Evolutionary conservation across 2,113 vertebrate species (phyloP).

Genomic region (Dromiciops gliroides): DNA sequence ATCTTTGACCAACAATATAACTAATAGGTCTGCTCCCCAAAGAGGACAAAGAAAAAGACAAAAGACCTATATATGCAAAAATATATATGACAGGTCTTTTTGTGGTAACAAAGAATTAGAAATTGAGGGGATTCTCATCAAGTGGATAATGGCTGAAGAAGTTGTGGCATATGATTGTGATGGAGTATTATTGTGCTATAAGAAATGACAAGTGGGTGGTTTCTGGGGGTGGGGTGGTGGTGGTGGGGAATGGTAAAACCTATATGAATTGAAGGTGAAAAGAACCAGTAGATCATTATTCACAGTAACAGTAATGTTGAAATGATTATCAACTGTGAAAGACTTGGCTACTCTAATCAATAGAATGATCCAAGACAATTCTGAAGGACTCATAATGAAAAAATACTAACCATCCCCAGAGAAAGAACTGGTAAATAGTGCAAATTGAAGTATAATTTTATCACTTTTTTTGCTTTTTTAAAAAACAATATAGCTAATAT

Average conservation of each 20-base stretch:
- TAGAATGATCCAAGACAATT: background rate
- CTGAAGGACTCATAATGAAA: background rate
- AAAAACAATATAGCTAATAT: background rate
- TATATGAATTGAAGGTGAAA: background rate
- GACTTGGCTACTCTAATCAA: background rate
- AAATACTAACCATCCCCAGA: background rate
- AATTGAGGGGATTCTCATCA: background rate
- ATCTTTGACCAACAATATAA: background rate
- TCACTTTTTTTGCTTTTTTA: background rate
- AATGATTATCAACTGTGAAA: background rate
- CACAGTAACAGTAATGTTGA: background rate
- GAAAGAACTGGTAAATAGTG: background rate
- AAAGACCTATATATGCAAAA: background rate
- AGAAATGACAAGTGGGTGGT: background rate
- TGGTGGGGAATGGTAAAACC: background rate
- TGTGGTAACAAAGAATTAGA: background rate
- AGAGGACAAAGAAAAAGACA: background rate
- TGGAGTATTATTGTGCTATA: background rate
- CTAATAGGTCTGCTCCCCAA: background rate
- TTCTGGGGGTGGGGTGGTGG: too few species aligned
- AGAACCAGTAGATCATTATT: background rate
- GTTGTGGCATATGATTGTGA: background rate
- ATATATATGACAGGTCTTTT: background rate
- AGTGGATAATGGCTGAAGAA: background rate
- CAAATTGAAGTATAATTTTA: background rate